Percentiles rank a stretch among this genome's conserved stretches.
Conservation (phyloP, 2,888 invertebrate species). For the Polydrusus cervinus region DNA sequence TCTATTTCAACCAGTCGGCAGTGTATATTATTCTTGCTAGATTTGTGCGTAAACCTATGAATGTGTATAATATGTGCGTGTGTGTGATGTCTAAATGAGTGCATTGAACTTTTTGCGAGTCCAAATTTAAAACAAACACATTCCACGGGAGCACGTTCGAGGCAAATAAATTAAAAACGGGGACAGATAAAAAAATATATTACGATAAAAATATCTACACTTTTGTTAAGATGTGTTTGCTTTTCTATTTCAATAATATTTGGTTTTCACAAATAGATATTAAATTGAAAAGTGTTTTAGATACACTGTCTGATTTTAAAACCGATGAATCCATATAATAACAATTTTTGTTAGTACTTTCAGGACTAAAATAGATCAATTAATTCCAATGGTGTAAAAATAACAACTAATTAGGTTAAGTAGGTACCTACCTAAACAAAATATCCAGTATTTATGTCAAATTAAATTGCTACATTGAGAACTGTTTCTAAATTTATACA, state of each 20-base stretch:
- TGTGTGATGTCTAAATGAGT: constrained; percentile 51
- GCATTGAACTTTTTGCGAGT: constrained; percentile 56
- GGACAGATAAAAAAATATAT: constrained; percentile 49
- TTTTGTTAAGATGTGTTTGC: constrained; percentile 31
- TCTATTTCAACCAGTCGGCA: background rate
- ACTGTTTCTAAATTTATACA: too few relatives aligned
- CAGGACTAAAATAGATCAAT: too few relatives aligned
- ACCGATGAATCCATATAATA: background rate
- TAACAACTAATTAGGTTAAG: too few relatives aligned
- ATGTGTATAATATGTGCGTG: constrained; percentile 36
- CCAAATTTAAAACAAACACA: constrained; percentile 55
- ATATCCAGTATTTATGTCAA: too few relatives aligned
- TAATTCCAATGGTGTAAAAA: too few relatives aligned
- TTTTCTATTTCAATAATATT: constrained; percentile 29
- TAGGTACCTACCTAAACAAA: too few relatives aligned
- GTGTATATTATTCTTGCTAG: constrained; percentile 17
- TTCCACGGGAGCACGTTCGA: constrained; percentile 45
- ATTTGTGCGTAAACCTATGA: constrained; percentile 37
- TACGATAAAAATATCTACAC: constrained; percentile 46
- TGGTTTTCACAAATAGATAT: constrained; percentile 15
- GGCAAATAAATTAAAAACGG: constrained; percentile 51
- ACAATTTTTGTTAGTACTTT: too few relatives aligned
- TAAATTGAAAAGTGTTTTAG: constrained; percentile 11
- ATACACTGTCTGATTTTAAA: background rate
- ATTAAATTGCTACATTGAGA: too few relatives aligned